These are phyloP conservation scores for Hydroisotoma schaefferi DNA, from an alignment of 2,888 invertebrate genomes.

Conservation along the genomic window DNA sequence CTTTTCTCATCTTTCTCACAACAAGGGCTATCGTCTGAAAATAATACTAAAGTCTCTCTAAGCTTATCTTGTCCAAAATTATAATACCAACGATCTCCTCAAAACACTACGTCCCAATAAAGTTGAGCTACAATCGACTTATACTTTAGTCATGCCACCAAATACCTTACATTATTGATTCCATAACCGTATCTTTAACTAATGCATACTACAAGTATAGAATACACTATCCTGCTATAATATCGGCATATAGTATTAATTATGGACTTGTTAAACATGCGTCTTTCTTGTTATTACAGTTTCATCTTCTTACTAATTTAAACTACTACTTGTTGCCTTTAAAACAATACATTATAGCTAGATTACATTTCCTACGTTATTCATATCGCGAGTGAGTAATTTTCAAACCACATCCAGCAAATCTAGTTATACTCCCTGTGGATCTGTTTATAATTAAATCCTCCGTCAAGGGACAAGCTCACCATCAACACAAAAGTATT, in stretches of 20 bases:
- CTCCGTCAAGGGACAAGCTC: no score
- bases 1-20: background rate
- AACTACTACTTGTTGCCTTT: no score
- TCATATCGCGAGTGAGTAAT: no score
- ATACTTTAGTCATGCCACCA: constrained; percentile 10
- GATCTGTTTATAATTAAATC: no score
- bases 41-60: background rate
- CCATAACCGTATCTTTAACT: background rate
- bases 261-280: constrained; percentile 43
- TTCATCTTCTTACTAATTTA: no score
- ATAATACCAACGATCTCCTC: background rate
- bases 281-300: constrained; percentile 40
- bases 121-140: constrained; percentile 11
- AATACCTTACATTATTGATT: background rate
- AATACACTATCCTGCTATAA: background rate
- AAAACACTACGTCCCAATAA: background rate
- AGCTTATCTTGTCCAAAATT: background rate
- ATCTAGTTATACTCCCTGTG: no score
- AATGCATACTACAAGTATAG: background rate
- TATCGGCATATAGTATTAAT: constrained; percentile 6
- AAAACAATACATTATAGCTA: no score
- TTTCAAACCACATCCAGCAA: no score
- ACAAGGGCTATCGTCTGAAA: background rate
- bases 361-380: no score
- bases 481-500: no score